A percentile compares a stretch with the other conserved stretches of the same genome.
These are phyloP conservation scores for Unio delphinus DNA, from an alignment of 2,888 invertebrate species.

Conservation along the genomic window DNA sequence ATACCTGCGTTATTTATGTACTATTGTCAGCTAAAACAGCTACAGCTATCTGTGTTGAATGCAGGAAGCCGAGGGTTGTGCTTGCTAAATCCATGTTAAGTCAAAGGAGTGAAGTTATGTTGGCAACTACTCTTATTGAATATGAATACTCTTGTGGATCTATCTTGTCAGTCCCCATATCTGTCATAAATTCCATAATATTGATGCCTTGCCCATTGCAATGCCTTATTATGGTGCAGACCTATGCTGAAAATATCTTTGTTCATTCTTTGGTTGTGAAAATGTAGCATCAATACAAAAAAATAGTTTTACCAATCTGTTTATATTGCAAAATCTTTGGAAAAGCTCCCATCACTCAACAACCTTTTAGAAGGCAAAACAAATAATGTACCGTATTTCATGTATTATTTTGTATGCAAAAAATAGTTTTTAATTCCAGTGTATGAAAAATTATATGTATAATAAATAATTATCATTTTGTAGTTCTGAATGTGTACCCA, in stretches of 20 bases:
- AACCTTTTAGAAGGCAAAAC: too few species aligned
- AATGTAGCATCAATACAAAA: slow-evolving; percentile 1
- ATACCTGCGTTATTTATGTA: not conserved
- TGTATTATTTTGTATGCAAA: too few species aligned
- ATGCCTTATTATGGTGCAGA: slow-evolving; percentile 5
- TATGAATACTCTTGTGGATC: slow-evolving; percentile 10
- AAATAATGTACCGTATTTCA: too few species aligned
- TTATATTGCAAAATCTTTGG: too few species aligned
- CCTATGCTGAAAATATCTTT: slow-evolving; percentile 7
- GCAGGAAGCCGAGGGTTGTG: slow-evolving; percentile 7
- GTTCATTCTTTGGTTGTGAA: slow-evolving; percentile 4
- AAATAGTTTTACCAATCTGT: slow-evolving; percentile 1
- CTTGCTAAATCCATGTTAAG: slow-evolving; percentile 4
- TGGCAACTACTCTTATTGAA: slow-evolving; percentile 5
- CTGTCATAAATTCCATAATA: slow-evolving; percentile 2
- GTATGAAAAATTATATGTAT: too few species aligned
- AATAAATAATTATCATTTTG: too few species aligned
- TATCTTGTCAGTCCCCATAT: not conserved
- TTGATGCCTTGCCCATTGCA: slow-evolving; percentile 2
- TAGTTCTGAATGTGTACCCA: too few species aligned
- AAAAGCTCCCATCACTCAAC: too few species aligned
- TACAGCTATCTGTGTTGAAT: slow-evolving; percentile 4
- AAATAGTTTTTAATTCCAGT: too few species aligned
- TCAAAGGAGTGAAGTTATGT: slow-evolving; percentile 4
- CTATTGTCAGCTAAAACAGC: slow-evolving; percentile 3